Percentiles rank a stretch among this genome's conserved stretches.
Conservation (phyloP, 2,888 invertebrate genomes). For the Euzophera pinguis region DNA sequence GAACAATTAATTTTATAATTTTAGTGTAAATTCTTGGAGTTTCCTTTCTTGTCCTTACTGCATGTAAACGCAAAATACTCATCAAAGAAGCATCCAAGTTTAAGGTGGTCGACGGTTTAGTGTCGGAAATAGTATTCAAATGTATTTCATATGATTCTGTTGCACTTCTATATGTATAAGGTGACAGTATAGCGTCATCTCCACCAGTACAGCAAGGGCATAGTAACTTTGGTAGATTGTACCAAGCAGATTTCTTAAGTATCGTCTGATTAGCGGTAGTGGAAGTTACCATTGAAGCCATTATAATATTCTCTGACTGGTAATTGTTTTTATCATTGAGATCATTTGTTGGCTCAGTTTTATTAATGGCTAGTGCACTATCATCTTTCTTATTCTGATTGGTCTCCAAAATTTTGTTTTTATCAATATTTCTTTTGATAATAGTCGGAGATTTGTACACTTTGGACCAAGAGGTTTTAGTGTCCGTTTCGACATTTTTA, state of each 20-base stretch:
- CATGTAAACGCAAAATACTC: constrained; percentile 50
- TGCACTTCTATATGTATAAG: constrained; percentile 28
- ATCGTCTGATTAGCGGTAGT: constrained; percentile 22
- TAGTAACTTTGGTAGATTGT: constrained; percentile 35
- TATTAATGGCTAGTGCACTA: not conserved
- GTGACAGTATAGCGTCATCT: constrained; percentile 25
- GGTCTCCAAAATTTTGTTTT: constrained; percentile 13
- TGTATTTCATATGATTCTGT: constrained; percentile 54
- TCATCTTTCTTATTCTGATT: not conserved
- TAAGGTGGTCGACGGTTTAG: constrained; percentile 26
- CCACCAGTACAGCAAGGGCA: constrained; percentile 59
- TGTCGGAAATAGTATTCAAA: constrained; percentile 32
- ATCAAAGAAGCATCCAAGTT: constrained; percentile 52
- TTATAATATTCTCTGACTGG: constrained; percentile 25
- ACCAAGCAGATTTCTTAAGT: constrained; percentile 4
- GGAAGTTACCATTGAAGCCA: constrained; percentile 35
- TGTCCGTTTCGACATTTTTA: constrained; percentile 17
- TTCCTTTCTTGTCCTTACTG: constrained; percentile 32
- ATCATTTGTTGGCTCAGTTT: not conserved
- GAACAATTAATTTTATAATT: constrained; percentile 37
- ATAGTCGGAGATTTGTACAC: constrained; percentile 42
- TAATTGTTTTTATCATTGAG: not conserved
- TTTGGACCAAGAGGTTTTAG: constrained; percentile 46
- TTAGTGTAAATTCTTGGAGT: constrained; percentile 36
- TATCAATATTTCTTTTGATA: constrained; percentile 22